phyloP scores from a whole-genome alignment of 23 tunicate genomes.

The Trididemnum clinides region DNA sequence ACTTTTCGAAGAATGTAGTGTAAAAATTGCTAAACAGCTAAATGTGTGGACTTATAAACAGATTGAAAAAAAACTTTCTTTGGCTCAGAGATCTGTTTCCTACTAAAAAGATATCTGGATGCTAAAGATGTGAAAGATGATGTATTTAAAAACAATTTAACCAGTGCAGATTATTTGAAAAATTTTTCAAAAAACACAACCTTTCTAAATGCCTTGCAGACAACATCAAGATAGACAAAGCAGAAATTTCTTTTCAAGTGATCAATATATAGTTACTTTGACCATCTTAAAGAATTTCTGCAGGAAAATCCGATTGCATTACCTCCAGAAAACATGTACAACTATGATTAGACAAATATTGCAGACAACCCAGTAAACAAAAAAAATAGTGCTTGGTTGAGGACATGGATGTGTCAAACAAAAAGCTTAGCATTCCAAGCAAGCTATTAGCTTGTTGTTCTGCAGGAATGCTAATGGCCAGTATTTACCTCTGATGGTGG shows the following conservation, averaged over 20 bases:
- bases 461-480: conserved; percentile 7
- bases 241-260: neutral
- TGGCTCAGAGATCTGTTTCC: too few species aligned
- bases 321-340: neutral
- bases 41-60: too few species aligned
- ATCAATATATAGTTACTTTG: conserved; percentile 10
- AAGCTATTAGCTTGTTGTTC: neutral
- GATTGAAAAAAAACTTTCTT: too few species aligned
- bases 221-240: neutral
- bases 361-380: conserved; percentile 3
- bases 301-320: too few species aligned
- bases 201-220: conserved; percentile 1
- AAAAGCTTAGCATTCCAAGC: conserved; percentile 16
- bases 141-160: too few species aligned
- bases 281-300: neutral
- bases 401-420: neutral
- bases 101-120: too few species aligned
- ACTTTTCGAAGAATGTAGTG: too few species aligned
- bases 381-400: neutral
- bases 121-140: too few species aligned
- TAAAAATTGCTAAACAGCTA: too few species aligned
- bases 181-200: too few species aligned
- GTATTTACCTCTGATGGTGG: conserved; percentile 23
- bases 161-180: too few species aligned
- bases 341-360: conserved; percentile 33